Evolutionary conservation across 2,888 invertebrate genomes (phyloP), one percentile per base, ranked within the genome.

Genomic region (Conistra vaccinii): DNA sequence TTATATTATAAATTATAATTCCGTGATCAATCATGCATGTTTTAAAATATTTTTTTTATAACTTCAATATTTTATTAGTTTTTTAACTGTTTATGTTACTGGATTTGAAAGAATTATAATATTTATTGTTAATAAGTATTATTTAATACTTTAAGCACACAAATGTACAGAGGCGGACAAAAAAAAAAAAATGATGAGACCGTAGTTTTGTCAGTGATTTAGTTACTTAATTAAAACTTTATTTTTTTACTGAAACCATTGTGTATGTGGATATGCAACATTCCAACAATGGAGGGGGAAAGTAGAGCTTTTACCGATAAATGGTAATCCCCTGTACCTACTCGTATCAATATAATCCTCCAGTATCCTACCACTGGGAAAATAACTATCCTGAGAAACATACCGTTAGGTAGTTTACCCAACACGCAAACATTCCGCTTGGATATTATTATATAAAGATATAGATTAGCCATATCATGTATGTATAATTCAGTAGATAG

Each of bases 401-500:
- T 32, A 72, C 75, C 67, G 73, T 74, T 79, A 71, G 23, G 35
- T 39, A 78, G 62, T 82, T 51, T 66, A 81, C 70, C 57, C 32
- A 65, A 62, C 66, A 80, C 45, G 73, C 81, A 61, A 78, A 79
- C 65, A 81, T 57, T 79, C 60, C 69, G 57, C 51, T 51, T 61
- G 58, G 62, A 63, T 73, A 69, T 69, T 75, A 67, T 70, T 77
- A 67, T 67, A 73, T 62, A 69, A 69, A 75, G 68, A 78, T 75
- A 78, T 72, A 83, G 81, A 73, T 86, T 71, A 81, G n/a, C 48
- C 26, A 65, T 81, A 73, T 74, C 74, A 60, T 73, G 63, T 73
- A 71, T 74, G 61, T 74, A 83, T 76, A 78, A 85, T 76, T 83
- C 70, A 81, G 67, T 83, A 76, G 78, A 85, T 76, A 84, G 10